Evolutionary conservation across 2,888 invertebrate genomes (phyloP).

Genomic region (Polymixis lichenea): DNA sequence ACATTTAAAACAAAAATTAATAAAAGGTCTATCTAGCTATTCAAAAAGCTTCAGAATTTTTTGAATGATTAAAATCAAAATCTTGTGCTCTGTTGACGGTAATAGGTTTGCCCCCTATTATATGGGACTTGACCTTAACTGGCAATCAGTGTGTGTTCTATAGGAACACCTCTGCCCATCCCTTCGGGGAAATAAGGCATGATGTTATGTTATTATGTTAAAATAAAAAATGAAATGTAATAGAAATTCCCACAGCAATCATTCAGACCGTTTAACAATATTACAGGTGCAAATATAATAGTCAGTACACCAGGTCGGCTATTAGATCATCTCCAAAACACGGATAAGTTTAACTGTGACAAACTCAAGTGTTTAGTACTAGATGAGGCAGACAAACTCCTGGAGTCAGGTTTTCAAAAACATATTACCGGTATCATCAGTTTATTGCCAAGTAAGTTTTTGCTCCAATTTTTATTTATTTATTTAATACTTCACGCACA

Average conservation of each 20-base stretch:
- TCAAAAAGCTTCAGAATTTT: neutral
- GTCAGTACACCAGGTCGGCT: constrained; percentile 99
- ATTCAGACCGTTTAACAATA: constrained; percentile 2
- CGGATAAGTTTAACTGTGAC: constrained; percentile 95
- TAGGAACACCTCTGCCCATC: no score
- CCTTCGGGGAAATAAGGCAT: no score
- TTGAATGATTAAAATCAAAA: neutral
- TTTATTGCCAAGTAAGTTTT: constrained; percentile 93
- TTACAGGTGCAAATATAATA: constrained; percentile 95
- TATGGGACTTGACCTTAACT: no score
- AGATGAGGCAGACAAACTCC: constrained; percentile 98
- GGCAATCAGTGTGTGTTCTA: no score
- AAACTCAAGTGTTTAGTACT: constrained; percentile 97
- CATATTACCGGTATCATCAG: constrained; percentile 97
- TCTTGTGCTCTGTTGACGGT: no score
- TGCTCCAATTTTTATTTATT: neutral
- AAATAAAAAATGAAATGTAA: no score
- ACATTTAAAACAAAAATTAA: neutral
- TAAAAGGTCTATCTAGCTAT: rapidly evolving
- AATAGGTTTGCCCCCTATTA: no score
- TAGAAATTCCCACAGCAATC: neutral
- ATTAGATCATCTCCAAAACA: constrained; percentile 97
- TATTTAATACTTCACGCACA: no score
- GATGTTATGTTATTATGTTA: no score
- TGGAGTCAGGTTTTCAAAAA: constrained; percentile 99